Conservation (phyloP, 2,797 vertebrate species). For the Calcarius lapponicus region DNA sequence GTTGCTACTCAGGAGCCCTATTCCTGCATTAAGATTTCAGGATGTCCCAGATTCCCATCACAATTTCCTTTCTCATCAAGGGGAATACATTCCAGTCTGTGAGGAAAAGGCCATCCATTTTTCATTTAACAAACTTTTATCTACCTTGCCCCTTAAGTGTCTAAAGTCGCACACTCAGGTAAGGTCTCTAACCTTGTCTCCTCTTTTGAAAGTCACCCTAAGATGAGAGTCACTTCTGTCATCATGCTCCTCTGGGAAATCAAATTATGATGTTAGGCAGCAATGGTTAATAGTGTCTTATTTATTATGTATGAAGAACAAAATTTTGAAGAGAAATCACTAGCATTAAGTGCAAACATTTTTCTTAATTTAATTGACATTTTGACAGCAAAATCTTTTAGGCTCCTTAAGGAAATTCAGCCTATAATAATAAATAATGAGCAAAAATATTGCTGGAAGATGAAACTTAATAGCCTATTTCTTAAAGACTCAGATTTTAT, state of each 20-base stretch:
- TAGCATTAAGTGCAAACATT: neutral
- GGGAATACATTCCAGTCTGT: neutral
- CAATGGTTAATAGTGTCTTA: neutral
- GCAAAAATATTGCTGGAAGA: neutral
- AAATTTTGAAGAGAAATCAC: neutral
- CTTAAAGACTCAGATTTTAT: neutral
- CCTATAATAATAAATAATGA: conserved; percentile 11
- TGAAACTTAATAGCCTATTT: neutral
- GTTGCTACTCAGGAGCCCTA: neutral
- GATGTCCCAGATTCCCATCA: conserved; percentile 55
- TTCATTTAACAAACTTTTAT: conserved; percentile 38
- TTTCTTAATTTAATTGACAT: conserved; percentile 23
- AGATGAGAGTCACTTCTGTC: neutral
- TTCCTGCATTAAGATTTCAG: conserved; percentile 25
- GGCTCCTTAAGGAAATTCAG: neutral
- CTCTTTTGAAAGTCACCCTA: neutral
- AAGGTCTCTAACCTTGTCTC: neutral
- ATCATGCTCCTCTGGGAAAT: neutral
- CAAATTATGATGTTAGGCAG: neutral
- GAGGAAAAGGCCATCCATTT: conserved; percentile 22
- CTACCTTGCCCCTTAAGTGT: conserved; percentile 15
- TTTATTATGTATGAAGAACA: conserved; percentile 33
- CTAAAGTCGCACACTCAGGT: neutral
- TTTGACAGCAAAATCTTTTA: neutral
- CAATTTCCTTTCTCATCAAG: conserved; percentile 50